Base-by-base conservation (phyloP, 2,797 vertebrate genomes). In the Moxostoma hubbsi region DNA sequence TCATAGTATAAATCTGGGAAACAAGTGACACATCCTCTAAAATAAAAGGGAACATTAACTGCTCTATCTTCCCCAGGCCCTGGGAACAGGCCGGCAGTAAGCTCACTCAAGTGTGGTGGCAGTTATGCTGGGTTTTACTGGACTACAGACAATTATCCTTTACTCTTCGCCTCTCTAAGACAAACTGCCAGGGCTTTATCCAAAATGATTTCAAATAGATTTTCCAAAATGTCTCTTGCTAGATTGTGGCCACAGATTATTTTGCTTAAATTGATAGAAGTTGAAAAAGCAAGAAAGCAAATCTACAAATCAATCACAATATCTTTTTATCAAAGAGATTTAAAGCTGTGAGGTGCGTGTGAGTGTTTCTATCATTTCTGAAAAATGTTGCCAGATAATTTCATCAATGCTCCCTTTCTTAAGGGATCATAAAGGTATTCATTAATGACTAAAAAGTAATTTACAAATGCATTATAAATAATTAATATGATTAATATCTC, bases 21-120 rank as follows among this genome's bases (percentile, higher is more conserved):
- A 98, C 97, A 98, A 99, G 98, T 98, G 98, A 98, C 98, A 99
- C 98, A 98, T 98, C 97, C 97, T 98, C 96, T 97, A 97, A 99
- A 99, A 99, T 99, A 99, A 99, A 99, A 99, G 96, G 97, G 97
- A 98, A 99, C 98, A 98, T 99, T 99, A 99, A 99, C 97, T 98
- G 97, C 97, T 99, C 97, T 99, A 98, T 99, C 98, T 99, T 99
- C 96, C 97, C 94, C 97, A 98, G 97, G 97, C 98, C 97, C 97
- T 97, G 97, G 96, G 97, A 98, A 96, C 94, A 92, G 95, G 96
- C 24, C 95, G 96, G 96, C 97, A 98, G 98, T 98, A 98, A 99
- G 97, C 97, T 98, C 97, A 98, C 95, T 99, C 97, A 98, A 98
- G 97, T 98, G 97, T 98, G 97, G 98, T 99, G 96, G 98, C 98